These are phyloP conservation scores for Trichogramma pretiosum DNA, from an alignment of 1,140 invertebrate species.

Conservation along the genomic window DNA sequence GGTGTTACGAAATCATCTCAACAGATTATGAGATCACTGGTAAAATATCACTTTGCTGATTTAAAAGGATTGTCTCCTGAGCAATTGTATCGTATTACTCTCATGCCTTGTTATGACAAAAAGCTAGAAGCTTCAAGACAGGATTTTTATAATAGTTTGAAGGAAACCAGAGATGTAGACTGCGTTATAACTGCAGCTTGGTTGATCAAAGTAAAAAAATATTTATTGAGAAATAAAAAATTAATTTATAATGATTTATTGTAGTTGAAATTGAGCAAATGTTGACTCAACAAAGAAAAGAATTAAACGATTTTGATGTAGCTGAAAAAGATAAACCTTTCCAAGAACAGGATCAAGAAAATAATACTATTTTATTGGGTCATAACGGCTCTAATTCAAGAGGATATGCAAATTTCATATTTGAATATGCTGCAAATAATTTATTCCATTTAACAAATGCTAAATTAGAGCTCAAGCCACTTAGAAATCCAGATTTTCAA, in stretches of 20 bases:
- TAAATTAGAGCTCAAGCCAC: conserved; percentile 61
- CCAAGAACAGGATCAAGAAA: conserved; percentile 26
- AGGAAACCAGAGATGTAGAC: conserved; percentile 82
- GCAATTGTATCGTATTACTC: conserved; percentile 82
- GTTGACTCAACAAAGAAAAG: conserved; percentile 46
- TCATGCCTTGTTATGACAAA: conserved; percentile 99
- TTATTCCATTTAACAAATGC: conserved; percentile 57
- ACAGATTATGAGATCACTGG: conserved; percentile 88
- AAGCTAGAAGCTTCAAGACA: conserved; percentile 92
- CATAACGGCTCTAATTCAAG: conserved; percentile 79
- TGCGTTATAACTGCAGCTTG: conserved; percentile 89
- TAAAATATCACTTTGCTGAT: conserved; percentile 68
- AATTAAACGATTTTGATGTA: conserved; percentile 41
- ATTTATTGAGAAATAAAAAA: background rate
- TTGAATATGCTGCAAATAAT: conserved; percentile 64
- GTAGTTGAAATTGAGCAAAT: conserved; percentile 75
- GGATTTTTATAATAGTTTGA: conserved; percentile 74
- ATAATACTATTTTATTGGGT: conserved; percentile 35
- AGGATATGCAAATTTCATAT: conserved; percentile 80
- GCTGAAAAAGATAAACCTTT: conserved; percentile 53
- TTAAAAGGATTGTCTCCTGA: conserved; percentile 47
- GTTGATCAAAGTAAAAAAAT: no score
- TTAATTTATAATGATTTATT: conserved; percentile 2
- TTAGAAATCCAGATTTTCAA: conserved; percentile 85
- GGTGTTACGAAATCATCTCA: conserved; percentile 86